Evolutionary conservation across 2,113 vertebrate species (phyloP).

Genomic region (Potamarius usumacintae): DNA sequence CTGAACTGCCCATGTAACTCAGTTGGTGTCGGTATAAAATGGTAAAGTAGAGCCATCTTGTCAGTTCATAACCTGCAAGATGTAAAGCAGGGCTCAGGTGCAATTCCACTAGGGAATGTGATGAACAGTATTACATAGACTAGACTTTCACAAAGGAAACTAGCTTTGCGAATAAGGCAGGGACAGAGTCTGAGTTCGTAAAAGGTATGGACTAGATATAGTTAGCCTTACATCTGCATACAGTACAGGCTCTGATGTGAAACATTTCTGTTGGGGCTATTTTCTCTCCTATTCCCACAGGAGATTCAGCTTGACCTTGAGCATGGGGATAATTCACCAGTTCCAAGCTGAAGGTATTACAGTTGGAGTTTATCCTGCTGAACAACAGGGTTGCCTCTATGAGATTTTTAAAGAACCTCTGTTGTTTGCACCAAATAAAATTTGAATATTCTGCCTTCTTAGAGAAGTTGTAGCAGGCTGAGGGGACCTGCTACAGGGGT

Average conservation of each 20-base stretch:
- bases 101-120: not conserved
- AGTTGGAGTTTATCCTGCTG: not conserved
- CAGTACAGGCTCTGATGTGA: not conserved
- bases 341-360: slow-evolving; percentile 1
- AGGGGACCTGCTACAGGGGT: not conserved
- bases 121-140: not conserved
- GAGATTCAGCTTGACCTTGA: not conserved
- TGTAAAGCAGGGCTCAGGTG: not conserved
- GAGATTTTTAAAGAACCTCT: not conserved
- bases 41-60: not conserved
- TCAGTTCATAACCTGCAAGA: not conserved
- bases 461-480: not conserved
- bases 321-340: not conserved
- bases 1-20: too few relatives aligned
- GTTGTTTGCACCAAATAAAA: not conserved
- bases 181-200: not conserved
- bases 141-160: not conserved
- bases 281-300: not conserved
- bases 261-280: not conserved
- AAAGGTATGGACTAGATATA: not conserved
- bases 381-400: not conserved
- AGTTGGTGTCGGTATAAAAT: not conserved
- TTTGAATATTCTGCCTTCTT: too few relatives aligned
- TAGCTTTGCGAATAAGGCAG: not conserved
- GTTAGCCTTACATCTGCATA: not conserved